Percentiles rank a stretch among this genome's conserved stretches.
Conservation (phyloP, 1,140 invertebrate species). For the Atta cephalotes region DNA sequence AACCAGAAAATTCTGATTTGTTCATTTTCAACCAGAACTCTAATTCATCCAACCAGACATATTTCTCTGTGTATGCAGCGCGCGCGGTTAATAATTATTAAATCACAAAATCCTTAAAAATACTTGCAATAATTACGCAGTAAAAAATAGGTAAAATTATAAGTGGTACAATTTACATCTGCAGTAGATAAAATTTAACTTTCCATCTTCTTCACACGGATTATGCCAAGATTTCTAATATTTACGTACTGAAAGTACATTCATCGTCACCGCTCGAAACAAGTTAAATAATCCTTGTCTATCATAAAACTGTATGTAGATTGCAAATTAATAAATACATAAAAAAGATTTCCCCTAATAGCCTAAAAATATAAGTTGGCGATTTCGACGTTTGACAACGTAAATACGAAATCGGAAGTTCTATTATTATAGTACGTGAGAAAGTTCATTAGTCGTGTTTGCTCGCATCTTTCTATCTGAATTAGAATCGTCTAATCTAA, state of each 20-base stretch:
- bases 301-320: conserved; percentile 39
- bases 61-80: background rate
- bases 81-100: background rate
- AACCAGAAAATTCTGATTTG: too few relatives aligned
- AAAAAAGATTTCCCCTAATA: background rate
- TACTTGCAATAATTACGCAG: background rate
- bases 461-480: conserved; percentile 57
- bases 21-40: too few relatives aligned
- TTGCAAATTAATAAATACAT: conserved; percentile 29
- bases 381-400: conserved; percentile 29
- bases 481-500: conserved; percentile 72
- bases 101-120: background rate
- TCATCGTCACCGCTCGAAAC: background rate
- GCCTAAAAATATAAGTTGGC: background rate
- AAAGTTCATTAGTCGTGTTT: conserved; percentile 34
- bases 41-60: too few relatives aligned
- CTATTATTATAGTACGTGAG: background rate
- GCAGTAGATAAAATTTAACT: background rate
- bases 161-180: background rate
- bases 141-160: background rate
- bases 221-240: background rate
- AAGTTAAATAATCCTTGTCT: conserved; percentile 48
- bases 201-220: background rate
- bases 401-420: conserved; percentile 4
- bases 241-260: background rate